These are phyloP conservation scores for Sphenopsis melanotis DNA, from an alignment of 2,797 vertebrate genomes.

Conservation along the genomic window DNA sequence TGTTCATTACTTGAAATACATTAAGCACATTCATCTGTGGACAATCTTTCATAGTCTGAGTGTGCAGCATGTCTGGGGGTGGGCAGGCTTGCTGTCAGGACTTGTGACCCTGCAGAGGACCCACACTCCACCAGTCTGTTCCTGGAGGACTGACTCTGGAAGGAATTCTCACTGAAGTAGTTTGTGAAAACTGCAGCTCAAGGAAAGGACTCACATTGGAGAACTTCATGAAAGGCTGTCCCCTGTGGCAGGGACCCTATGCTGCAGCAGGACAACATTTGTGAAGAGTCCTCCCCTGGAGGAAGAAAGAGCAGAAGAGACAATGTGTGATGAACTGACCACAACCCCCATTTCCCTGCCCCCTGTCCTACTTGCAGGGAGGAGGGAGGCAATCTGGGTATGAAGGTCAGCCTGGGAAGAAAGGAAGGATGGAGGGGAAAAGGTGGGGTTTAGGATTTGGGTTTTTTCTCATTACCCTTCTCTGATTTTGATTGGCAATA, in stretches of 20 bases:
- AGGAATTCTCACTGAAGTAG: neutral
- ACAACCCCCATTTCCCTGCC: neutral
- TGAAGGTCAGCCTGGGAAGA: neutral
- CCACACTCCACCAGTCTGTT: neutral
- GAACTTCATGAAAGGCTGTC: neutral
- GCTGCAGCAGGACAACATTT: neutral
- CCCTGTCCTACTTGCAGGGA: neutral
- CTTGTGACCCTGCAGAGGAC: neutral
- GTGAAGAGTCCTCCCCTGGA: neutral
- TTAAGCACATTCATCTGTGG: neutral
- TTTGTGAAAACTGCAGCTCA: neutral
- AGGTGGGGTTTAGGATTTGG: neutral
- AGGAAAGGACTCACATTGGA: neutral
- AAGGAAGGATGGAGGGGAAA: neutral
- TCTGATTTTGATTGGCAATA: neutral
- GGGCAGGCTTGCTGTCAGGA: neutral
- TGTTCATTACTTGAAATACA: neutral
- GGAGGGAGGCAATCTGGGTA: rapidly evolving
- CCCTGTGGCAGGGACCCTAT: neutral
- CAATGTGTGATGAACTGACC: neutral
- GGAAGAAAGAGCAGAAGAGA: neutral
- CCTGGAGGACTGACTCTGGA: neutral
- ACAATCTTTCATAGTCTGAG: neutral
- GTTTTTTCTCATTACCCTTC: neutral
- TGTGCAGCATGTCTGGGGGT: neutral